Conservation (phyloP, 2,113 vertebrate species). For the Lophotis ruficrista region DNA sequence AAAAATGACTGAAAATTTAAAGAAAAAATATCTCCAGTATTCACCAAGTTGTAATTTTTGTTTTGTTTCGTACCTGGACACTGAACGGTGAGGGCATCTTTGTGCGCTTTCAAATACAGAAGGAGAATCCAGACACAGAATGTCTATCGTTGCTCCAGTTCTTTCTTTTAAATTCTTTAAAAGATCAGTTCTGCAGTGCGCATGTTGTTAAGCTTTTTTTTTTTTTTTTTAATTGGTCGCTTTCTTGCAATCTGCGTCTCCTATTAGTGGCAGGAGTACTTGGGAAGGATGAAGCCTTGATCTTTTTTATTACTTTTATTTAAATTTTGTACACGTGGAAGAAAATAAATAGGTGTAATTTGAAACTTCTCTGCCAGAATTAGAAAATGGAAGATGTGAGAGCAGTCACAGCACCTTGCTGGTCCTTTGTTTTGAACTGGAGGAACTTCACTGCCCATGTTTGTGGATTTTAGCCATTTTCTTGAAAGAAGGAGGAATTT, state of each 20-base stretch:
- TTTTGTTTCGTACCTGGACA: neutral
- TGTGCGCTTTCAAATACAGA: neutral
- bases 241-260: neutral
- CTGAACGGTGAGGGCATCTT: neutral
- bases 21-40: neutral
- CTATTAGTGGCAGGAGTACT: no score
- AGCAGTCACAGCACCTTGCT: rapidly evolving
- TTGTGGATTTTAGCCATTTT: neutral
- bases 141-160: neutral
- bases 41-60: neutral
- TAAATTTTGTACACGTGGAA: neutral
- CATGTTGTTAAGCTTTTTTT: neutral
- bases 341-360: neutral
- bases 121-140: neutral
- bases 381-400: neutral
- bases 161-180: neutral
- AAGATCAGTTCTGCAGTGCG: neutral
- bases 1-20: neutral
- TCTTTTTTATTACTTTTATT: neutral
- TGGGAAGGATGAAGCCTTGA: neutral
- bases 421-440: rapidly evolving
- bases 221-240: neutral
- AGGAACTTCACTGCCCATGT: neutral
- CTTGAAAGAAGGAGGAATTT: neutral
- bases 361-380: neutral